Evolutionary conservation across 1,140 invertebrate species (phyloP).

Genomic region (Tetramorium parvispinum): DNA sequence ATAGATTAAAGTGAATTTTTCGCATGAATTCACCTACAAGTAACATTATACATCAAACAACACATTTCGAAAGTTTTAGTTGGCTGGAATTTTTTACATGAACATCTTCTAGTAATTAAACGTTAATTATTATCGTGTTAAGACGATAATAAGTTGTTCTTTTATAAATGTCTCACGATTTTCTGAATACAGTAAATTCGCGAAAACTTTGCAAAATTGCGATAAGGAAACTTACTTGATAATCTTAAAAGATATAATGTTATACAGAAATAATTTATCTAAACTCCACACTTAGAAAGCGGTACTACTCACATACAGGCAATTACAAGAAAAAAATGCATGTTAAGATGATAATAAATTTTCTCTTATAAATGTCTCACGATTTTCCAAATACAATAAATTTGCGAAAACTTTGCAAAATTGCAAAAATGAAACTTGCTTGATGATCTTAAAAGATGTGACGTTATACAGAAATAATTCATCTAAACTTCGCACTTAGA

Average conservation of each 20-base stretch:
- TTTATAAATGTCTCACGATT: neutral
- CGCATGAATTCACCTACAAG: too few species aligned
- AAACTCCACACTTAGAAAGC: neutral
- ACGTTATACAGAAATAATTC: neutral
- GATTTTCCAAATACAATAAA: neutral
- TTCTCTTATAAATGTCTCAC: neutral
- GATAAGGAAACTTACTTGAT: neutral
- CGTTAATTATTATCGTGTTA: neutral
- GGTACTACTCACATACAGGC: neutral
- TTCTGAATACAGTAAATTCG: neutral
- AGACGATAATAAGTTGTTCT: neutral
- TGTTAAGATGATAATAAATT: too few species aligned
- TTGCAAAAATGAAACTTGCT: neutral
- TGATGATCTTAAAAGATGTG: neutral
- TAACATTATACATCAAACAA: neutral
- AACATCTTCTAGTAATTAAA: neutral
- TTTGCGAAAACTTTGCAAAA: neutral
- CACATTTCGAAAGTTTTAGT: neutral
- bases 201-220: neutral
- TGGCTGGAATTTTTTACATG: neutral
- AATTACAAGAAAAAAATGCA: neutral
- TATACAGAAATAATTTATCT: neutral
- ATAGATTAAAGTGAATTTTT: slow-evolving; percentile 4
- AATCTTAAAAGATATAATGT: neutral
- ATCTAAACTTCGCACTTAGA: neutral